These are phyloP conservation scores for Ichneumoninae sp. DNA, from an alignment of 2,888 invertebrate genomes.

Conservation along the genomic window DNA sequence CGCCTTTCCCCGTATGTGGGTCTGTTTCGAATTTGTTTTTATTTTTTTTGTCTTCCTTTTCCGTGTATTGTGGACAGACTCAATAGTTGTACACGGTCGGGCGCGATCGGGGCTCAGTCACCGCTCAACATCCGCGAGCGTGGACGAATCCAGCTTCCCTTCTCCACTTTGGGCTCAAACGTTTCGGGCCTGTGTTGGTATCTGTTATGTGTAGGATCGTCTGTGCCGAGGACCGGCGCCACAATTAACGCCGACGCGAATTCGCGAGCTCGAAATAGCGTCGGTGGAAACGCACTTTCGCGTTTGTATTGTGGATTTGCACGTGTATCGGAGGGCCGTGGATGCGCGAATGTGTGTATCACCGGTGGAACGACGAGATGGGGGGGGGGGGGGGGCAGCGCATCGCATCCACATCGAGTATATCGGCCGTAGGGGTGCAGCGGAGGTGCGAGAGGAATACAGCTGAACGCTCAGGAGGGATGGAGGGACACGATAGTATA, in stretches of 20 bases:
- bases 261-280: conserved; percentile 47
- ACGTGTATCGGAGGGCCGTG: conserved; percentile 3
- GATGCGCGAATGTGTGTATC: conserved; percentile 15
- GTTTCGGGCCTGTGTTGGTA: conserved; percentile 35
- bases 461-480: conserved; percentile 29
- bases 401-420: conserved; percentile 24
- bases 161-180: conserved; percentile 28
- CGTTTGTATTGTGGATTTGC: conserved; percentile 23
- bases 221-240: conserved; percentile 56
- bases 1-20: background rate
- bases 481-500: conserved; percentile 39
- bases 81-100: conserved; percentile 29
- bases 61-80: background rate
- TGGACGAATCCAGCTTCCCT: conserved; percentile 6
- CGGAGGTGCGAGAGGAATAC: conserved; percentile 24
- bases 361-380: conserved; percentile 8
- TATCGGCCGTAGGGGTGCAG: conserved; percentile 31
- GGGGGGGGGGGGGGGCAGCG: background rate
- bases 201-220: conserved; percentile 25
- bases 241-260: conserved; percentile 66
- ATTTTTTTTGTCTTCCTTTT: conserved; percentile 23
- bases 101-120: conserved; percentile 27
- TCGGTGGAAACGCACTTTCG: conserved; percentile 64
- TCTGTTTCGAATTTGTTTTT: conserved; percentile 19
- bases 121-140: background rate